These are phyloP conservation scores for Melitaea cinxia DNA, from an alignment of 1,140 invertebrate genomes.

Conservation along the genomic window DNA sequence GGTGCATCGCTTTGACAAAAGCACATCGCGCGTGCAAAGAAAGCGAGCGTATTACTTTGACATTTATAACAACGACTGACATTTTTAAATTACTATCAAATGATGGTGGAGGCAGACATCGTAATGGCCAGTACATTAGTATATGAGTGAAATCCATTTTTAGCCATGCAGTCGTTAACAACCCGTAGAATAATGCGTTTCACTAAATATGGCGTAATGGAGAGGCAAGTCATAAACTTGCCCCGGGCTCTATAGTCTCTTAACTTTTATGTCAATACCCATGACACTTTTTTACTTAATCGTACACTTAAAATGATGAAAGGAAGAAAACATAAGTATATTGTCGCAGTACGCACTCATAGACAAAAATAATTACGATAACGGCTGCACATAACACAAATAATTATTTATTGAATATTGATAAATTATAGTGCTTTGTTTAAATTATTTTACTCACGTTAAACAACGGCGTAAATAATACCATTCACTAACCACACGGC, in stretches of 20 bases:
- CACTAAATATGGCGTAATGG: constrained; percentile 8
- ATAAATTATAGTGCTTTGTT: constrained; percentile 37
- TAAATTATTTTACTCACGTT: constrained; percentile 30
- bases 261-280: constrained; percentile 1
- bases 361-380: constrained; percentile 23
- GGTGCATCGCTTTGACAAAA: constrained; percentile 52
- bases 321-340: not conserved
- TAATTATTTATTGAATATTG: constrained; percentile 38
- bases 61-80: not conserved
- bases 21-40: constrained; percentile 38
- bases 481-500: constrained; percentile 28
- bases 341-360: not conserved
- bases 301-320: constrained; percentile 2
- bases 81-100: not conserved
- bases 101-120: not conserved
- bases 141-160: not conserved
- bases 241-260: not conserved
- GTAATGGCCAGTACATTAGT: not conserved
- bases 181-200: constrained; percentile 3
- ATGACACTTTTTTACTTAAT: not conserved
- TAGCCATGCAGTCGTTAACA: not conserved
- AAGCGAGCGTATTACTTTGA: not conserved
- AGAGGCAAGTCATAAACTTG: constrained; percentile 5
- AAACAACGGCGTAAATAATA: constrained; percentile 35
- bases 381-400: constrained; percentile 27